phyloP scores from a whole-genome alignment of 2,888 invertebrate species.

The Nomada flava region DNA sequence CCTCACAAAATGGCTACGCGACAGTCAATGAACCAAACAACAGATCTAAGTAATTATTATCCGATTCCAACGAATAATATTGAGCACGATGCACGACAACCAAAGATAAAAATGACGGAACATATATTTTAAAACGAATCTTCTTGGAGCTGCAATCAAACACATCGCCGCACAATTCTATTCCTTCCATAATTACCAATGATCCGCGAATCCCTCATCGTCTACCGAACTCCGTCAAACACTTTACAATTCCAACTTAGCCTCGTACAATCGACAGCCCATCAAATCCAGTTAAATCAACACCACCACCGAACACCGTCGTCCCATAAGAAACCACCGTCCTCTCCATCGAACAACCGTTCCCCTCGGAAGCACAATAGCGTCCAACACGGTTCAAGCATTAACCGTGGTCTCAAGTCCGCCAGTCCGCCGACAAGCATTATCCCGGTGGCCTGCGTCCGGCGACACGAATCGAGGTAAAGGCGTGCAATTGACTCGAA shows the following conservation, averaged over 20 bases:
- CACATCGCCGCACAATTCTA: too few species aligned
- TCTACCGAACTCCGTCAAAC: not conserved
- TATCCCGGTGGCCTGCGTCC: not conserved
- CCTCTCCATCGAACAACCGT: constrained; percentile 20
- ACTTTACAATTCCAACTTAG: not conserved
- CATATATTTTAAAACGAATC: too few species aligned
- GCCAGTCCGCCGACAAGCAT: constrained; percentile 13
- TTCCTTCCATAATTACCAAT: too few species aligned
- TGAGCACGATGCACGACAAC: too few species aligned
- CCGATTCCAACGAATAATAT: too few species aligned
- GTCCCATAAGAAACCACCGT: not conserved
- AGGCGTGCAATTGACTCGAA: constrained; percentile 34
- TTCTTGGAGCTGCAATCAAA: too few species aligned
- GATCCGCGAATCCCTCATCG: too few species aligned
- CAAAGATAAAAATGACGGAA: too few species aligned
- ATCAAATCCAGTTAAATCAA: constrained; percentile 37
- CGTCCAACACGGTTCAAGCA: constrained; percentile 50
- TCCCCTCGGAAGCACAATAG: constrained; percentile 22
- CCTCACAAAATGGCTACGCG: too few species aligned
- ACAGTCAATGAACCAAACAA: too few species aligned
- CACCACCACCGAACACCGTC: constrained; percentile 1
- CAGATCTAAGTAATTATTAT: too few species aligned
- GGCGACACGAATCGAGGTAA: constrained; percentile 10
- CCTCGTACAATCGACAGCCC: not conserved
- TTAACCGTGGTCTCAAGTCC: constrained; percentile 38